Evolutionary conservation across 2,797 vertebrate genomes (phyloP), one percentile per base, ranked within the genome.

Genomic region (Morus bassanus): DNA sequence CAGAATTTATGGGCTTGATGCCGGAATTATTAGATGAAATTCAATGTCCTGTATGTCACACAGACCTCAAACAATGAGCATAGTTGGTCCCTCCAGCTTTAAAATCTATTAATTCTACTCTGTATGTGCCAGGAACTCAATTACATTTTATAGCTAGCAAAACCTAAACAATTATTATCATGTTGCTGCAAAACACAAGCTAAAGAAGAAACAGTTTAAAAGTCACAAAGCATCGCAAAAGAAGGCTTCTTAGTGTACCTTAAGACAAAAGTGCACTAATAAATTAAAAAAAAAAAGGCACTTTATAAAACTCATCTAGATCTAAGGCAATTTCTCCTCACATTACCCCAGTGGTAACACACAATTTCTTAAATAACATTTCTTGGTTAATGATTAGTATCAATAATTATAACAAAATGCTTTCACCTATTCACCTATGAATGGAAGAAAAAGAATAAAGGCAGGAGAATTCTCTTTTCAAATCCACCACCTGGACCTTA

Each of bases 31-130:
- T 63, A 61, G 39, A 78, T 76, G 14, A 80, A 86, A 93, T 92
- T 85, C 2, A 0, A 82, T 77, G 83, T 67, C 41, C 56, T 91
- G 35, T 59, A 46, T 79, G 65, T 73, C 89, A 91, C 43, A 82
- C 6, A 93, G 35, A 86, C 1, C 2, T 79, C 65, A 89, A n/a
- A 89, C 61, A 85, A 91, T 51, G 8, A 89, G 14, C 48, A 65
- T 54, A 89, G 89, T 65, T 31, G 31, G 41, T 87, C 64, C 22
- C 48, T 89, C 64, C 53, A 85, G 45, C 80, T 92, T 95, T 89
- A 85, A 95, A 93, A 95, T 68, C 56, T 85, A 74, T 91, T 79
- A 46, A 83, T 87, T 95, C 48, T 60, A 46, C 24, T 61, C 35
- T 68, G 3, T 50, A 41, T 46, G 50, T 83, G 53, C 84, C 85